Evolutionary conservation across 35 echinoderm and acorn worm species (phyloP).

Genomic region (Stichopus chloronotus): DNA sequence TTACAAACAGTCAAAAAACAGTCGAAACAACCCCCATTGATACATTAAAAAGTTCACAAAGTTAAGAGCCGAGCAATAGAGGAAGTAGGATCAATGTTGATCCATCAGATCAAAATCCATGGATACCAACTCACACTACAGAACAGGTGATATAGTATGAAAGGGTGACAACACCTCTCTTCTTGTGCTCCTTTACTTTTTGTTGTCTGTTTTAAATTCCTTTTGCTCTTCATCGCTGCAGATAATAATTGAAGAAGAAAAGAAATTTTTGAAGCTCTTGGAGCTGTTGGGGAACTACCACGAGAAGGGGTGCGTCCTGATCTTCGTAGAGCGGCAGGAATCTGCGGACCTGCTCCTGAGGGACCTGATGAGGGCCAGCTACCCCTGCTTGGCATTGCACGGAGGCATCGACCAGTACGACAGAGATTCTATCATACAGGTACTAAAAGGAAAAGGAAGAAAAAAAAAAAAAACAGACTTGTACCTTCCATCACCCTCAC

Average conservation of each 20-base stretch:
- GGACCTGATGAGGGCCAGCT: slow-evolving; percentile 85
- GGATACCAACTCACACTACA: too few species aligned
- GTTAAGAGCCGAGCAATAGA: too few species aligned
- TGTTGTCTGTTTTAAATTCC: background rate
- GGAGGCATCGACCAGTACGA: slow-evolving; percentile 99
- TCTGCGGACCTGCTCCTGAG: slow-evolving; percentile 87
- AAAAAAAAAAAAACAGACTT: too few species aligned
- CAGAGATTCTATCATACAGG: slow-evolving; percentile 90
- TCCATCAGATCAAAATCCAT: too few species aligned
- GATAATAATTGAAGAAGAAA: slow-evolving; percentile 90
- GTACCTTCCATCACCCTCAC: too few species aligned
- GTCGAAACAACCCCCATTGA: too few species aligned
- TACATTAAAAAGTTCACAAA: too few species aligned
- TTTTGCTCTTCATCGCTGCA: background rate
- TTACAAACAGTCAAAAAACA: too few species aligned
- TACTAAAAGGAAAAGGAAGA: background rate
- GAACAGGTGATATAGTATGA: too few species aligned
- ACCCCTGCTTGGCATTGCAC: slow-evolving; percentile 86
- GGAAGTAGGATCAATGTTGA: too few species aligned
- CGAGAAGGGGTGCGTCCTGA: slow-evolving; percentile 77
- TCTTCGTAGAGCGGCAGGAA: slow-evolving; percentile 98
- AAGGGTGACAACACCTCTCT: too few species aligned
- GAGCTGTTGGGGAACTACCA: slow-evolving; percentile 88
- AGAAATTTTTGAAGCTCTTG: slow-evolving; percentile 94
- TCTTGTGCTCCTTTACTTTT: too few species aligned